phyloP scores from a whole-genome alignment of 2,797 vertebrate species.

The Todus mexicanus region DNA sequence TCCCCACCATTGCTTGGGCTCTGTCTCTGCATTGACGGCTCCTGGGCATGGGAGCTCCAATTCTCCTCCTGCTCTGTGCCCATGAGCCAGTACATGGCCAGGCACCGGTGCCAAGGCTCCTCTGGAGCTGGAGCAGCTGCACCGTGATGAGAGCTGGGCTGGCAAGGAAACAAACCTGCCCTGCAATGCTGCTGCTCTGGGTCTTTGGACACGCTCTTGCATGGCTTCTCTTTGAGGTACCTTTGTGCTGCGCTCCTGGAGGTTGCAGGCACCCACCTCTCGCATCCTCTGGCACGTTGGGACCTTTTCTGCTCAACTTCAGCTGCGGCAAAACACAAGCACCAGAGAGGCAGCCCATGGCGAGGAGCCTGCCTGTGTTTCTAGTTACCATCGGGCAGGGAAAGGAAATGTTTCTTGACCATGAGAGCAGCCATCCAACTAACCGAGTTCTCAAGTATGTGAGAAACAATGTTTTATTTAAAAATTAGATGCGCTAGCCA shows the following conservation, averaged over 20 bases:
- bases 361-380: not conserved
- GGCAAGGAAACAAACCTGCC: not conserved
- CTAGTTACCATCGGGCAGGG: not conserved
- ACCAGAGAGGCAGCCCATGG: not conserved
- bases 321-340: not conserved
- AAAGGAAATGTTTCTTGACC: constrained; percentile 18
- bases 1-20: not conserved
- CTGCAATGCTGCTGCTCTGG: not conserved
- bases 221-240: not conserved
- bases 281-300: rapidly evolving
- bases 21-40: not conserved
- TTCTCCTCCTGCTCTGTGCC: not conserved
- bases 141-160: not conserved
- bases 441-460: constrained; percentile 52
- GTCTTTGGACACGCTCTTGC: not conserved
- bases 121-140: not conserved
- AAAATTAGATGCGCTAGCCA: constrained; percentile 77
- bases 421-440: not conserved
- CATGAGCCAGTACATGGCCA: not conserved
- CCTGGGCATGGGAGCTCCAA: not conserved
- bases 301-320: not conserved
- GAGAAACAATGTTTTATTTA: constrained; percentile 75
- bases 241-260: not conserved
- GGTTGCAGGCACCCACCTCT: not conserved
- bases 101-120: not conserved